Conservation (phyloP, 2,113 vertebrate species). For the Menura novaehollandiae region DNA sequence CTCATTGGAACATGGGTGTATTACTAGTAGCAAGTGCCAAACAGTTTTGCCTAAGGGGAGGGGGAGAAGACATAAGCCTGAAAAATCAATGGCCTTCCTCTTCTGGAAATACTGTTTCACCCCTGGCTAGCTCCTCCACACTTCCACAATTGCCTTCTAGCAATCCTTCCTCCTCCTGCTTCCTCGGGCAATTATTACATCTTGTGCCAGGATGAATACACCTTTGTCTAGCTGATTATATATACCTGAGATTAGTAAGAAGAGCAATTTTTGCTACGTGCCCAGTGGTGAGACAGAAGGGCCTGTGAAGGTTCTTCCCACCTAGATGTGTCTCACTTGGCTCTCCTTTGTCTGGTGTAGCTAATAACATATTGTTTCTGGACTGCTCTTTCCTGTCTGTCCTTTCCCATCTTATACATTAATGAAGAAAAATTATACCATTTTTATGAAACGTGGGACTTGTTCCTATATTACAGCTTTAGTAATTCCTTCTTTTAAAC, state of each 20-base stretch:
- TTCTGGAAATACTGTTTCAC: neutral
- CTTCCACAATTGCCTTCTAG: neutral
- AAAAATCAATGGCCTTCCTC: neutral
- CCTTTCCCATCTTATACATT: neutral
- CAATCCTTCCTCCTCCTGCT: neutral
- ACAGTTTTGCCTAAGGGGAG: neutral
- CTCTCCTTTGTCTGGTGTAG: neutral
- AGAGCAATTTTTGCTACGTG: neutral
- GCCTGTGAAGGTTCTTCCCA: neutral
- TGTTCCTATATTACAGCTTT: neutral
- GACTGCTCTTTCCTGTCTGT: neutral
- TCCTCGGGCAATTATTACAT: neutral
- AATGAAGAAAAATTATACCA: constrained; percentile 5
- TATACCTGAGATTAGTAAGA: neutral
- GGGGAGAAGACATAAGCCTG: neutral
- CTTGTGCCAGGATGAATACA: neutral
- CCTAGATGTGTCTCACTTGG: neutral
- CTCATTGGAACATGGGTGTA: neutral
- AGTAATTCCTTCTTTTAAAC: constrained; percentile 21
- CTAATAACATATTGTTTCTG: neutral
- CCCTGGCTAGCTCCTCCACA: neutral
- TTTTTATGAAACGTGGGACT: constrained; percentile 13
- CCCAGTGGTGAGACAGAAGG: neutral
- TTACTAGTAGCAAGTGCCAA: neutral
- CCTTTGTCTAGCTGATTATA: neutral